A percentile compares a stretch with the other conserved stretches of the same genome.
These are phyloP conservation scores for Chrysogorgia sp. DNA, from an alignment of 92 coral and sea anemone genomes.

Conservation along the genomic window DNA sequence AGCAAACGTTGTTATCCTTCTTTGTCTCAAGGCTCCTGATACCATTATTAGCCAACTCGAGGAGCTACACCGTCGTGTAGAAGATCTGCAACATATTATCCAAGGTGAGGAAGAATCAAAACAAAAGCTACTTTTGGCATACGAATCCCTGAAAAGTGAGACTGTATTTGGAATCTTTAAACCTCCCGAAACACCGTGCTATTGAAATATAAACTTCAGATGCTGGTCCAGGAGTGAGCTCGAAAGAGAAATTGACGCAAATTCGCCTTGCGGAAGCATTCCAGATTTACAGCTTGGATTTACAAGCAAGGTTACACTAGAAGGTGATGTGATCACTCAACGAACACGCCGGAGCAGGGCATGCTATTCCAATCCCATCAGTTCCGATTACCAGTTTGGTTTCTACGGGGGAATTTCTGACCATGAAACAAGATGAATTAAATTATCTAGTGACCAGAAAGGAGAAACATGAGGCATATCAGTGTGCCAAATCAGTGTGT, in stretches of 20 bases:
- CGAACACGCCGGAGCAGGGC: conserved; percentile 44
- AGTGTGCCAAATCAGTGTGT: conserved; percentile 19
- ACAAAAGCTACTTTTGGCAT: conserved; percentile 3
- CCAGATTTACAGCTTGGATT: conserved; percentile 42
- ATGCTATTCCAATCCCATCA: conserved; percentile 47
- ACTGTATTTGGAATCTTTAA: conserved; percentile 1
- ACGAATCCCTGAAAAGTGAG: conserved; percentile 9
- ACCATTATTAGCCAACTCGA: conserved; percentile 1
- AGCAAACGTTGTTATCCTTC: not conserved
- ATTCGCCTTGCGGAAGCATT: conserved; percentile 52
- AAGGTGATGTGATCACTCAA: conserved; percentile 46
- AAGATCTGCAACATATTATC: not conserved
- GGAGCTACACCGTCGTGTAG: not conserved
- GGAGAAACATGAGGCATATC: conserved; percentile 29
- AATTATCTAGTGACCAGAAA: not conserved
- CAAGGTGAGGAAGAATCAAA: not conserved
- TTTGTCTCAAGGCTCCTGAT: not conserved
- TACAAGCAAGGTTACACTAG: conserved; percentile 49
- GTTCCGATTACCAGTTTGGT: conserved; percentile 26
- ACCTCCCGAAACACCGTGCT: conserved; percentile 25
- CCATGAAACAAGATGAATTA: conserved; percentile 6
- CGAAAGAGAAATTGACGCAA: conserved; percentile 41
- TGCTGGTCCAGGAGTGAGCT: conserved; percentile 48
- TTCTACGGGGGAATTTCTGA: conserved; percentile 5
- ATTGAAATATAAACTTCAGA: conserved; percentile 54